Evolutionary conservation across 2,888 invertebrate genomes (phyloP), one percentile per base, ranked within the genome.

Genomic region (Cataglyphis livida): DNA sequence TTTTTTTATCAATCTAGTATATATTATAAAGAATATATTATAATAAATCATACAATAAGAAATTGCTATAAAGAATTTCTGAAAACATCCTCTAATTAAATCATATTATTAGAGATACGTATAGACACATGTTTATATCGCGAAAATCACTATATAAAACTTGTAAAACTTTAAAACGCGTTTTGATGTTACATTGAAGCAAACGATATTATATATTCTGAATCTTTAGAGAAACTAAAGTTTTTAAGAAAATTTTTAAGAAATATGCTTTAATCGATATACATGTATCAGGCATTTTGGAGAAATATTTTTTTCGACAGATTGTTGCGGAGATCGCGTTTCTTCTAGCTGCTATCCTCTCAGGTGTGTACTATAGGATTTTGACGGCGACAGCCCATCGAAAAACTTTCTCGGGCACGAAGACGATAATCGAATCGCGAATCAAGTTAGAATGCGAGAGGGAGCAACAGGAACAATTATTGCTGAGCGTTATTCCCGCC

Each of bases 401-500:
- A 90, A 96, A 97, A 91, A 98, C 98, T 21, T 99, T 98, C 93
- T 97, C 97, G 21, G 98, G 98, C 41, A 98, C 98, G 66, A 96
- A 98, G 87, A 98, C 97, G 18, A 98, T 98, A 90, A 97, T 99
- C 86, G 98, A 99, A 94, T 98, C 98, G 88, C 96, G 98, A 83
- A 98, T 99, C 84, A 98, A 98, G 95, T 95, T 98, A 87, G 98
- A 98, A 95, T 98, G 98, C 92, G 98, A 99, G 95, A 96, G 98
- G 90, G 98, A 98, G 92, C 98, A 98, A 92, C 99, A 99, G 95
- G 99, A 99, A 94, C 97, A 98, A 92, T 95, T 99, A 84, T 95
- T 99, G 83, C 96, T 99, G 28, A 98, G 98, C 91, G 98, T 99
- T 70, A 98, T 99, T 92, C 99, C 99, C 0, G 98, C 98, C 18